Base-by-base conservation (phyloP, 1,140 invertebrate genomes). In the Orussus abietinus region DNA sequence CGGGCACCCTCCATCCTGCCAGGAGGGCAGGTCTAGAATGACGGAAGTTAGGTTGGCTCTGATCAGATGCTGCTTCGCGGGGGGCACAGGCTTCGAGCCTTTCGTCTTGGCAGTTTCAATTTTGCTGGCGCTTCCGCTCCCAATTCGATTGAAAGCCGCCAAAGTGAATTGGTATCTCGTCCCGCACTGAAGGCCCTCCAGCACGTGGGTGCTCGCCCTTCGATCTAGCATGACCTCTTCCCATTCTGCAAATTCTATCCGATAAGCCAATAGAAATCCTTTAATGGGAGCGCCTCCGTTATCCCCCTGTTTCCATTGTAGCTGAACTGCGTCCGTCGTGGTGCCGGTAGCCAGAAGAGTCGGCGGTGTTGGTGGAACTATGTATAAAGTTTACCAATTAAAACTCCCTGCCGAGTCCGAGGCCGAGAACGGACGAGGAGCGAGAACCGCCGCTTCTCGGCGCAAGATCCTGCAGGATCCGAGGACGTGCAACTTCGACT, bases 1-100 rank as follows among this genome's bases (percentile, higher is more conserved):
- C 1, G 81, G 76, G 53, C 84, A 86, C 0, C 81, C 82, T 4
- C 78, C 79, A 40, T 82, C 78, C 44, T 77, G 71, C 83, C 83
- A 86, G 0, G 78, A 72, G 1, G 73, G 72, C 30, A 85, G 58
- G 49, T 83, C 79, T 21, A 86, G 57, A 7, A 74, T 63, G 9
- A 80, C 74, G 5, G 76, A 80, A 2, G 83, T 84, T 12, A 77
- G 72, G 55, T 86, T 86, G 1, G 74, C 58, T 13, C 70, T 68
- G 22, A 83, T 67, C 17, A 80, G 67, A 30, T 74, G 70, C 6
- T 75, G 59, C 30, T 73, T 69, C 1, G 64, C 38, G 0, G 78
- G 77, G 2, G 74, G 55, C 1, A 75, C 45, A 0, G 79, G 78
- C 20, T 75, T 77, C 32, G 78, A 77, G 0, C 83, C 82, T 46